phyloP scores from a whole-genome alignment of 2,888 invertebrate species.

The Erebia aethiops region DNA sequence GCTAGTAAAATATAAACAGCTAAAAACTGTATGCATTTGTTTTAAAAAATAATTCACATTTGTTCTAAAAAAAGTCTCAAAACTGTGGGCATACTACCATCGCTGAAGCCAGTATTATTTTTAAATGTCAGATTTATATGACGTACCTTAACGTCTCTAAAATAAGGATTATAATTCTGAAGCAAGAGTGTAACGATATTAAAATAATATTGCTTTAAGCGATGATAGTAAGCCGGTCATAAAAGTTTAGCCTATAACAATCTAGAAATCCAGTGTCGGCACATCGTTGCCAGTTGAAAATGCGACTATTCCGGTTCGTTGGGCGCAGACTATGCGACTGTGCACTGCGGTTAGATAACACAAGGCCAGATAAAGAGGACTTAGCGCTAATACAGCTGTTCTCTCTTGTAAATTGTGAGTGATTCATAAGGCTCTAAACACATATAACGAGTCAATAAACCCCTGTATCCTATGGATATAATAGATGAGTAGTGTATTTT shows the following conservation, averaged over 20 bases:
- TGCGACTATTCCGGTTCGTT: constrained; percentile 16
- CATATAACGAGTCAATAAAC: too few species aligned
- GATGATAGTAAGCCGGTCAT: neutral
- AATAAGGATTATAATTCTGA: too few species aligned
- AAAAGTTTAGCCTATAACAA: constrained; percentile 15
- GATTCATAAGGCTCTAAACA: neutral
- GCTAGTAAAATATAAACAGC: neutral
- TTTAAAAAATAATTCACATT: neutral
- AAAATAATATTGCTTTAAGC: too few species aligned
- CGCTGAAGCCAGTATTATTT: too few species aligned
- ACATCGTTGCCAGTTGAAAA: constrained; percentile 20
- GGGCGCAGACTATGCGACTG: constrained; percentile 11
- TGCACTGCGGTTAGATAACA: constrained; percentile 14
- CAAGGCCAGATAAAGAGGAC: constrained; percentile 16
- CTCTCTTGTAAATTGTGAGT: constrained; percentile 4
- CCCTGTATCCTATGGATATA: too few species aligned
- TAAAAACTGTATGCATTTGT: neutral
- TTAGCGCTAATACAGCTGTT: constrained; percentile 11
- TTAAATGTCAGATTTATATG: too few species aligned
- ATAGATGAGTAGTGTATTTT: too few species aligned
- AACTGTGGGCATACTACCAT: neutral
- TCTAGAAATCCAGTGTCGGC: constrained; percentile 10
- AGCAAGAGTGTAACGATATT: too few species aligned
- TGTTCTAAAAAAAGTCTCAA: constrained; percentile 2
- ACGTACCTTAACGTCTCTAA: too few species aligned